phyloP scores from a whole-genome alignment of 2,888 invertebrate species.

The Himalopsyche anomala region DNA sequence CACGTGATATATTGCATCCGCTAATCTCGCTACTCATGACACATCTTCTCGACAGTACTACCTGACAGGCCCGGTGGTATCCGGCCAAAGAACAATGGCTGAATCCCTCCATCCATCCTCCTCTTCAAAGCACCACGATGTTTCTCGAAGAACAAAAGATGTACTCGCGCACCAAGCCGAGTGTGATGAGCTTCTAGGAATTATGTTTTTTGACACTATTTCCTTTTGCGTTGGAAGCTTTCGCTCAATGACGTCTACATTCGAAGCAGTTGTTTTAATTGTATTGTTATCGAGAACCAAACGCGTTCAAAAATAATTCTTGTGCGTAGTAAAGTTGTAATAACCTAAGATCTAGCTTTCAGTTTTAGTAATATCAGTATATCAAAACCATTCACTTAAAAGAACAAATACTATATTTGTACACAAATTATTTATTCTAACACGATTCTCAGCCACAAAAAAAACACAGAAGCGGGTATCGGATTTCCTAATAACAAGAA shows the following conservation, averaged over 20 bases:
- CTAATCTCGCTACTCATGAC: not conserved
- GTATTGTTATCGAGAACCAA: no score
- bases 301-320: no score
- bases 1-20: no score
- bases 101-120: not conserved
- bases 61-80: not conserved
- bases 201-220: not conserved
- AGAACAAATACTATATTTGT: no score
- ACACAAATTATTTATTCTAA: no score
- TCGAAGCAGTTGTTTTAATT: not conserved
- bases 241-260: not conserved
- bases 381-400: no score
- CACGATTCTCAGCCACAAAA: no score
- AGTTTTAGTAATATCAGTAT: no score
- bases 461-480: no score
- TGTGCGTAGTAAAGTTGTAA: no score
- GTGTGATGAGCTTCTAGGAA: not conserved
- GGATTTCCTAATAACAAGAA: no score
- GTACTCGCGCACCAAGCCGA: not conserved
- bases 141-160: not conserved
- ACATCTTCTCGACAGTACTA: not conserved
- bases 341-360: no score
- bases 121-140: not conserved
- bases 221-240: not conserved
- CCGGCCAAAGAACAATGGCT: constrained; percentile 2